Evolutionary conservation across 2,888 invertebrate species (phyloP).

Genomic region (Hirtodrosophila duncani): DNA sequence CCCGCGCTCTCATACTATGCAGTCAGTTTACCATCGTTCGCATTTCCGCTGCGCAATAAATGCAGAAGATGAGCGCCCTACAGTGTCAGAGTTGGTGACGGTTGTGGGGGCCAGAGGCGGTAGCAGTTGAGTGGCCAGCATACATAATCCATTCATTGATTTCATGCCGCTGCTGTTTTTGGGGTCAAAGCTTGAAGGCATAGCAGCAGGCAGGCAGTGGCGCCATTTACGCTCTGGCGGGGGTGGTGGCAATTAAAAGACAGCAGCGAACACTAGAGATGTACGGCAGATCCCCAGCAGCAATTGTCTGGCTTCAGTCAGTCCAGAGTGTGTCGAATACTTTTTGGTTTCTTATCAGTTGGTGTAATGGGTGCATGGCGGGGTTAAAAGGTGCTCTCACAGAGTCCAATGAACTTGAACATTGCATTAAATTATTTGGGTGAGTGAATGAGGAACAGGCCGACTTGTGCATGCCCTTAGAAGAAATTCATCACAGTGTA

Average conservation of each 20-base stretch:
- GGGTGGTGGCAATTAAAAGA: slow-evolving; percentile 36
- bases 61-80: slow-evolving; percentile 3
- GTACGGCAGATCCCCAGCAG: slow-evolving; percentile 24
- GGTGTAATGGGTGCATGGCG: slow-evolving; percentile 14
- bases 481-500: neutral
- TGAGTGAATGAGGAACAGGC: neutral
- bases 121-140: neutral
- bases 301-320: neutral
- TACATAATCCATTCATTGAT: slow-evolving; percentile 43
- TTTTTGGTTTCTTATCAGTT: slow-evolving; percentile 17
- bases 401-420: slow-evolving; percentile 43
- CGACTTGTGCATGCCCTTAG: neutral
- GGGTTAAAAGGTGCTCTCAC: slow-evolving; percentile 37
- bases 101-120: slow-evolving; percentile 4
- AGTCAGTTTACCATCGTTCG: slow-evolving; percentile 45
- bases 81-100: slow-evolving; percentile 28
- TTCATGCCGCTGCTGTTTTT: slow-evolving; percentile 24
- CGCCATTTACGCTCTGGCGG: slow-evolving; percentile 21
- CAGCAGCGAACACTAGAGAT: slow-evolving; percentile 7
- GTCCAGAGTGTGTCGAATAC: slow-evolving; percentile 3
- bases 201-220: slow-evolving; percentile 3
- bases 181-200: slow-evolving; percentile 56
- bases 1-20: neutral
- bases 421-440: neutral
- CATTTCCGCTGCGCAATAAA: slow-evolving; percentile 36